Evolutionary conservation across 2,113 vertebrate genomes (phyloP).

Genomic region (Oreochromis aureus): DNA sequence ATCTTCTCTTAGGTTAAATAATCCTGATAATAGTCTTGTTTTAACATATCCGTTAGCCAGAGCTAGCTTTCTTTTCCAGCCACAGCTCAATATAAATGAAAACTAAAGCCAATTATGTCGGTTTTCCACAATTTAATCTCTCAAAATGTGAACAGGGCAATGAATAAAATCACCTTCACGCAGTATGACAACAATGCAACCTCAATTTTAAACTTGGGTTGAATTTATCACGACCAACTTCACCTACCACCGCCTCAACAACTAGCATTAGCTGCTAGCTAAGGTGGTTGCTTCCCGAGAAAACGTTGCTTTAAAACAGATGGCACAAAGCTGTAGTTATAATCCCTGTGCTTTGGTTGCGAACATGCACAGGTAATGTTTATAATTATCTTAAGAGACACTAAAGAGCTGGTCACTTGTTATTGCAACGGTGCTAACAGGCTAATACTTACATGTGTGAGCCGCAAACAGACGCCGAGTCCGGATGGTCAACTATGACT

Average conservation of each 20-base stretch:
- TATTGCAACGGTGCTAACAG: neutral
- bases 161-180: neutral
- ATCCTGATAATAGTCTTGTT: rapidly evolving
- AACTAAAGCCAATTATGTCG: neutral
- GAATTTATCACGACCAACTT: neutral
- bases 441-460: slow-evolving; percentile 39
- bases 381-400: neutral
- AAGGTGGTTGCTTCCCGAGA: too few species aligned
- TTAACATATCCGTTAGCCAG: neutral
- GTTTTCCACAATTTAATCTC: neutral
- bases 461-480: slow-evolving; percentile 18
- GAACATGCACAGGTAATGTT: neutral
- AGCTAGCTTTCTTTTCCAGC: neutral
- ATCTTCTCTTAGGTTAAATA: neutral
- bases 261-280: neutral
- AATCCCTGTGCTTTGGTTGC: too few species aligned
- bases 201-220: neutral
- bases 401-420: neutral
- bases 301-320: neutral
- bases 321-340: too few species aligned
- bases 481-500: slow-evolving; percentile 2
- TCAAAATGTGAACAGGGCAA: neutral
- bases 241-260: neutral
- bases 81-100: neutral
- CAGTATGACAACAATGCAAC: neutral